Base-by-base conservation (phyloP, 1,140 invertebrate genomes). In the Drosophila repleta region DNA sequence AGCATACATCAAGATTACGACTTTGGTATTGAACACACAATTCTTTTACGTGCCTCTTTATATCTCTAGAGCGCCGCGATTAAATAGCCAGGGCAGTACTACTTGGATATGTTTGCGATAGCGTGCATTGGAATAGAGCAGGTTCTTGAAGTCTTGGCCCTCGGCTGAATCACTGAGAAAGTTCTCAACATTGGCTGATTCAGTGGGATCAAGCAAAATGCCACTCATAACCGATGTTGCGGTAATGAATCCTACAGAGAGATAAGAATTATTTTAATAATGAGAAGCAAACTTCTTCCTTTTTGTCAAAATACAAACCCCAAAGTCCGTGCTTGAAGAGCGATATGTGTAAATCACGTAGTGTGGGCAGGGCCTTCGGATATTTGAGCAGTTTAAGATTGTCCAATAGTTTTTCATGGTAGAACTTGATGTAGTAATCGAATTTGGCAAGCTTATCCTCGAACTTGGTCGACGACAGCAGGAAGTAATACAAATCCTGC, bases 391-490 rank as follows among this genome's bases (percentile, higher is more conserved):
- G 52, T 8, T 72, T 76, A 0, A 91, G 39, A 52, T 87, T 57
- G 45, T 90, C 49, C 0, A 66, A 56, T 4, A 91, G 64, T 41
- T 69, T 76, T n/a, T 90, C 76, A 45, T 91, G 77, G 39, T 91
- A 91, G 29, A 74, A 70, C 57, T 88, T 90, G 4, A 91, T 53
- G 15, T 87, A 84, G 29, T 90, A 79, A 41, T 91, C 90, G 35
- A 91, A 91, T 21, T 90, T 77, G 17, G 66, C 76, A 2, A 91
- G 26, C 39, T 91, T 91, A 18, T 90, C 72, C 39, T 90, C 85
- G 45, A 79, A 62, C 37, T 69, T 88, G 0, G 89, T 81, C 7
- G 85, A 91, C 0, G 89, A 90, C 0, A 90, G 5, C 3, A 91
- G 43, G 5, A 90, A 79, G 29, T 91, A 90, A 3, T 67, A 48